These are phyloP conservation scores for Epinephelus moara DNA, from an alignment of 2,113 vertebrate species.

Conservation along the genomic window DNA sequence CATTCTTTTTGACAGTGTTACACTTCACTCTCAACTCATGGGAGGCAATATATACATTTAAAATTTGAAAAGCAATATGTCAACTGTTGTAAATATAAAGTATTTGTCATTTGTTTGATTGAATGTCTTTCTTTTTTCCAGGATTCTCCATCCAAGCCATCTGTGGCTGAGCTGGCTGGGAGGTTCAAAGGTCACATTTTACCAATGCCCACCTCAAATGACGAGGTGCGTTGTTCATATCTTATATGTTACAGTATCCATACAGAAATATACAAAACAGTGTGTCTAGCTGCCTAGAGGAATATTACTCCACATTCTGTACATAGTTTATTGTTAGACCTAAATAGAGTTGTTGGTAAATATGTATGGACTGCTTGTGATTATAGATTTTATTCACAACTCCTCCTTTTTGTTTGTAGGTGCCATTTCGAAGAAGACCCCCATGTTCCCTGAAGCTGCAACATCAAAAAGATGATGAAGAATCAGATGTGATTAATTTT, in stretches of 20 bases:
- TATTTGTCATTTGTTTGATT: not conserved
- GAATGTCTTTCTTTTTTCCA: constrained; percentile 44
- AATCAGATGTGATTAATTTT: constrained; percentile 69
- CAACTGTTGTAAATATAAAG: not conserved
- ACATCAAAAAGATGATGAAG: constrained; percentile 53
- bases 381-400: not conserved
- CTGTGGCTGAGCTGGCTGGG: constrained; percentile 84
- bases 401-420: constrained; percentile 44
- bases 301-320: not conserved
- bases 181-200: constrained; percentile 79
- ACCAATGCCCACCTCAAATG: constrained; percentile 65
- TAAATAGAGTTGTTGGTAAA: not conserved
- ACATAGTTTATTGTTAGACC: not conserved
- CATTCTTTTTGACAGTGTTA: not conserved
- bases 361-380: not conserved
- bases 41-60: not conserved
- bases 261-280: not conserved
- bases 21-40: not conserved
- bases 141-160: constrained; percentile 81
- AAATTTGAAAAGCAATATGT: not conserved
- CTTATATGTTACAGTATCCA: not conserved
- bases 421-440: constrained; percentile 59
- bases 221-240: constrained; percentile 64
- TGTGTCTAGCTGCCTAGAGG: not conserved
- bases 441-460: constrained; percentile 75